Evolutionary conservation across 1,140 invertebrate species (phyloP).

Genomic region (Drosophila guanche): DNA sequence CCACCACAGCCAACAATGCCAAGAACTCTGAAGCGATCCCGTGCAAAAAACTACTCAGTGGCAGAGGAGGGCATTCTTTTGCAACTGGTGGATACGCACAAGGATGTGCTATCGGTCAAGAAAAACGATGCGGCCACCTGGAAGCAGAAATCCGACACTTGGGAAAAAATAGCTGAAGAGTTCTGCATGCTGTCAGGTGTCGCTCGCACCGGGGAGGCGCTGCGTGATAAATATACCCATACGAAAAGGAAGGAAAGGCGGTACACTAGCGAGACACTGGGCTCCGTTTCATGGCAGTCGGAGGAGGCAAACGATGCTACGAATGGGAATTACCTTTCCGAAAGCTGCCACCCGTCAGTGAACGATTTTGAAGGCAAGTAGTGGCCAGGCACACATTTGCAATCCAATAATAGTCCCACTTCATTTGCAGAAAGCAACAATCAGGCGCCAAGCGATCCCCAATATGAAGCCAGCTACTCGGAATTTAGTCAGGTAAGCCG

Average conservation of each 20-base stretch:
- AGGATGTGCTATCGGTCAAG: neutral
- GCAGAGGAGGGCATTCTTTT: conserved; percentile 16
- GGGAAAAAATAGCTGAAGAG: conserved; percentile 1
- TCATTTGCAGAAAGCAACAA: no score
- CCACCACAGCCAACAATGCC: neutral
- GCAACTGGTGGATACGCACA: neutral
- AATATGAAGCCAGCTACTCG: neutral
- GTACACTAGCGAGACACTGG: neutral
- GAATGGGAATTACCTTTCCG: no score
- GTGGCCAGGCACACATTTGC: no score
- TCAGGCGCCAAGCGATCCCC: no score
- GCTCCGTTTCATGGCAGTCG: neutral
- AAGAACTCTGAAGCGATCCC: neutral
- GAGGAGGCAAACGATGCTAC: neutral
- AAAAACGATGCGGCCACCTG: conserved; percentile 3
- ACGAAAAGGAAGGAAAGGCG: neutral
- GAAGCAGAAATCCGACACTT: conserved; percentile 2
- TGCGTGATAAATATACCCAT: conserved; percentile 14
- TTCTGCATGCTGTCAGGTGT: neutral
- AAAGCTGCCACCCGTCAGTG: no score
- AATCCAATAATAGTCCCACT: no score
- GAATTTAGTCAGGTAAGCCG: neutral
- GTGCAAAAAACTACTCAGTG: conserved; percentile 8
- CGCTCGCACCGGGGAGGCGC: neutral
- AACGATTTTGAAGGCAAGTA: no score